Evolutionary conservation across 1,140 invertebrate species (phyloP), one percentile per base, ranked within the genome.

Genomic region (Planococcus citri): DNA sequence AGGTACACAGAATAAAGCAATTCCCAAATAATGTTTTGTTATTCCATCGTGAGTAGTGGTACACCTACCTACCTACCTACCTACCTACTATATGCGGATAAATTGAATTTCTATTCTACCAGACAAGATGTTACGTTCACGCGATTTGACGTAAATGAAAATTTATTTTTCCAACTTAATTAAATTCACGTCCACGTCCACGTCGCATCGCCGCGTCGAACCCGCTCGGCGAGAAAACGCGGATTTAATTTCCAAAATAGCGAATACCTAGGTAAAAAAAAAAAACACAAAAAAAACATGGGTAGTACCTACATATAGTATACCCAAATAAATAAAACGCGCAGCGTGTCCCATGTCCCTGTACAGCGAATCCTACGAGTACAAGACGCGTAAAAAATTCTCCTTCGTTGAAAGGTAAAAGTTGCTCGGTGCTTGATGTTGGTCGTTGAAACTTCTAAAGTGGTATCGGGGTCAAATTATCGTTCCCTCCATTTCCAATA

Each of bases 381-480:
- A n/a, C n/a, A n/a, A n/a, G n/a, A n/a, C n/a, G n/a, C 29, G 29
- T 33, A 12, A 33, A 33, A 33, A 33, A 33, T 33, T 33, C 29
- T 33, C 41, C 41, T 51, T 17, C 41, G 41, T 51, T 51, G n/a
- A 51, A 51, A 51, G 41, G 41, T 51, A 51, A 51, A 37, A 51
- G 41, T 51, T 51, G 41, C 6, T 51, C 17, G 17, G 41, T 51
- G 41, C 41, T n/a, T 51, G 41, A 51, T 51, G n/a, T 20, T 20
- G 41, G 12, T 51, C 41, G 41, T 51, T 51, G 41, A 51, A 51
- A 51, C 41, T 51, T 51, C 17, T 51, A 51, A 51, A 51, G 41
- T 51, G 41, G n/a, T 51, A 51, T 51, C 41, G 41, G 41, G 41
- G 41, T 51, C 41, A 51, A 51, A 51, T 51, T 51, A 51, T 51